Percentiles rank a stretch among this genome's conserved stretches.
phyloP scores from a whole-genome alignment of 2,113 vertebrate genomes.

The Rhabdornis inornatus region DNA sequence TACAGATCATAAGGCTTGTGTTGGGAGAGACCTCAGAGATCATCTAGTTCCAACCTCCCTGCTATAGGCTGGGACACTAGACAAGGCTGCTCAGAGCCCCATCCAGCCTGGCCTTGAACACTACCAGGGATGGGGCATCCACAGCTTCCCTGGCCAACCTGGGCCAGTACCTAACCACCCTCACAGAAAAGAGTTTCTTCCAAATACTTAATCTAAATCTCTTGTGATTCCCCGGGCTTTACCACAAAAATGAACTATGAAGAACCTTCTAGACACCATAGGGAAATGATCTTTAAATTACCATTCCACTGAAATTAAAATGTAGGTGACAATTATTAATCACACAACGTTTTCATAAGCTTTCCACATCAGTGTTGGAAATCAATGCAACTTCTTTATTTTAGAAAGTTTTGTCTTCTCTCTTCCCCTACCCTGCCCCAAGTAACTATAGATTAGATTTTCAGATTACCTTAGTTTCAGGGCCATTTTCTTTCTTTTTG shows the following conservation, averaged over 20 bases:
- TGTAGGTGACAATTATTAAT: not conserved
- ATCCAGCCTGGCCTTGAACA: not conserved
- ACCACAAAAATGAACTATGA: not conserved
- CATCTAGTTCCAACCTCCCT: rapidly evolving
- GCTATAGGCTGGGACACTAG: not conserved
- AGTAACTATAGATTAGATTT: not conserved
- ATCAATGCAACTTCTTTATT: not conserved
- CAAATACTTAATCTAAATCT: not conserved
- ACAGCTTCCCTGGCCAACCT: not conserved
- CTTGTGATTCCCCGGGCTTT: not conserved
- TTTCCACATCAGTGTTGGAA: not conserved
- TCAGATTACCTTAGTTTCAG: slow-evolving; percentile 73
- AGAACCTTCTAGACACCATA: not conserved
- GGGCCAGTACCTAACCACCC: not conserved
- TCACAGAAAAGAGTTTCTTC: not conserved
- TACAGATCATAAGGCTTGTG: rapidly evolving
- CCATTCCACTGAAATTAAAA: not conserved
- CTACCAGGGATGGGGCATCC: not conserved
- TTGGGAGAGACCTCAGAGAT: not conserved
- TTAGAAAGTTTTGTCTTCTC: not conserved
- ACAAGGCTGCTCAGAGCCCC: not conserved
- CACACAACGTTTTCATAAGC: not conserved
- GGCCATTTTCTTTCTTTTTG: slow-evolving; percentile 42
- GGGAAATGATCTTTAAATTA: not conserved
- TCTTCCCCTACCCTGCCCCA: rapidly evolving